Evolutionary conservation across 2,888 invertebrate species (phyloP).

Genomic region (Falcaria lacertinaria): DNA sequence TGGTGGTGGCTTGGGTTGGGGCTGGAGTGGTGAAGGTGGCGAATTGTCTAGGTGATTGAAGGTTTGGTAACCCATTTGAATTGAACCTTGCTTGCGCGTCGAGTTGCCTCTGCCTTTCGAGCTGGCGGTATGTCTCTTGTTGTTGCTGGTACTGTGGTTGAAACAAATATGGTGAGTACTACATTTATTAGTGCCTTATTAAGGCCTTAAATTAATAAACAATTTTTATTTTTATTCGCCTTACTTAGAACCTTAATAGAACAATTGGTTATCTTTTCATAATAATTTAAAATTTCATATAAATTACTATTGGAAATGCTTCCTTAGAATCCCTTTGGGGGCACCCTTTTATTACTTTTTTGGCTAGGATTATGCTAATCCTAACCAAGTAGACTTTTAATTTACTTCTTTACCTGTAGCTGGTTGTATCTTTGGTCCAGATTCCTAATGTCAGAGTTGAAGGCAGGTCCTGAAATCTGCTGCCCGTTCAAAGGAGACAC

Average conservation of each 20-base stretch:
- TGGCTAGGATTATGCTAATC: not conserved
- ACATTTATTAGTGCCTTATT: too few relatives aligned
- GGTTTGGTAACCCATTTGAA: constrained; percentile 34
- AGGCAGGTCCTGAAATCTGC: constrained; percentile 54
- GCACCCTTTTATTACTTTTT: too few relatives aligned
- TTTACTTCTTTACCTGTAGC: constrained; percentile 39
- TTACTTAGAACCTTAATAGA: too few relatives aligned
- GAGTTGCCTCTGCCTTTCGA: constrained; percentile 54
- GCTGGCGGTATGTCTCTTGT: constrained; percentile 54
- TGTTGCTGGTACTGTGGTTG: constrained; percentile 55
- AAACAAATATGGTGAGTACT: too few relatives aligned
- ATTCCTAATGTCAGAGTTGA: constrained; percentile 50
- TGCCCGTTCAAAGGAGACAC: constrained; percentile 61
- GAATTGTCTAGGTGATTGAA: constrained; percentile 51
- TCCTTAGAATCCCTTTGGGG: too few relatives aligned
- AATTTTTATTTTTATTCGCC: too few relatives aligned
- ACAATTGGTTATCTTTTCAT: too few relatives aligned
- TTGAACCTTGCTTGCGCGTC: constrained; percentile 33
- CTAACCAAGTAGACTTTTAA: not conserved
- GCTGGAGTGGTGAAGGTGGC: constrained; percentile 35
- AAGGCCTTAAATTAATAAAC: too few relatives aligned
- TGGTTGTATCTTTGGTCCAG: constrained; percentile 52
- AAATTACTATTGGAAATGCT: too few relatives aligned
- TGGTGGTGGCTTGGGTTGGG: constrained; percentile 36
- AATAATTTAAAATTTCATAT: too few relatives aligned